Percentiles rank a stretch among this genome's conserved stretches.
Evolutionary conservation across 2,113 vertebrate species (phyloP).

Genomic region (Cyprinodon tularosa): DNA sequence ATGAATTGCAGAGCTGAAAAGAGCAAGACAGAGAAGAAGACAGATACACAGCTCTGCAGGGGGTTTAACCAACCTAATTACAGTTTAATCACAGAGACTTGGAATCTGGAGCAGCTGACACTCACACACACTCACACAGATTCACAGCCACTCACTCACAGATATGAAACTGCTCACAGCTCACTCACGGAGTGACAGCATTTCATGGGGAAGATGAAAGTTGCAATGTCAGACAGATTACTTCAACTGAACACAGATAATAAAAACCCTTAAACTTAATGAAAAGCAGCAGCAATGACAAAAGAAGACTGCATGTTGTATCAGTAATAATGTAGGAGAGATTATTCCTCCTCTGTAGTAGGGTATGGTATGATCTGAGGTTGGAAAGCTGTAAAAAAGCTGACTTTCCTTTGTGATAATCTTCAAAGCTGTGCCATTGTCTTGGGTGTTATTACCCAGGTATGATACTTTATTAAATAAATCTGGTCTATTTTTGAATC

Average conservation of each 20-base stretch:
- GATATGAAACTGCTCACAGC: slow-evolving; percentile 37
- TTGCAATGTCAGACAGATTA: slow-evolving; percentile 68
- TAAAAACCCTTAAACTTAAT: slow-evolving; percentile 27
- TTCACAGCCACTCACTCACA: slow-evolving; percentile 21
- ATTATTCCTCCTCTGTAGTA: slow-evolving; percentile 32
- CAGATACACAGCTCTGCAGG: slow-evolving; percentile 72
- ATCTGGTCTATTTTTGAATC: slow-evolving; percentile 31
- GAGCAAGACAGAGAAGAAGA: slow-evolving; percentile 56
- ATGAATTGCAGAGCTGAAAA: slow-evolving; percentile 20
- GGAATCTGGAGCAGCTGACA: slow-evolving; percentile 74
- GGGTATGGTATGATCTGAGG: slow-evolving; percentile 44
- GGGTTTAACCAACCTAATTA: slow-evolving; percentile 81
- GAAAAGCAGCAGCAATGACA: slow-evolving; percentile 43
- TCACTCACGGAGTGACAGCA: slow-evolving; percentile 46
- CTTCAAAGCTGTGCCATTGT: slow-evolving; percentile 63
- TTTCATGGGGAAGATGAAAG: slow-evolving; percentile 60
- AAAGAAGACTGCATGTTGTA: slow-evolving; percentile 55
- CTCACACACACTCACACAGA: slow-evolving; percentile 42
- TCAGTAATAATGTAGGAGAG: slow-evolving; percentile 65
- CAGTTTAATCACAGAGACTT: slow-evolving; percentile 79
- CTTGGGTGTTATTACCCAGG: slow-evolving; percentile 37
- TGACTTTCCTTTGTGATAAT: slow-evolving; percentile 38
- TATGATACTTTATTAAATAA: slow-evolving; percentile 34
- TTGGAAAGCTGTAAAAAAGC: slow-evolving; percentile 52
- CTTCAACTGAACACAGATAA: slow-evolving; percentile 36